These are phyloP conservation scores for Lagria hirta DNA, from an alignment of 2,888 invertebrate genomes.

Conservation along the genomic window DNA sequence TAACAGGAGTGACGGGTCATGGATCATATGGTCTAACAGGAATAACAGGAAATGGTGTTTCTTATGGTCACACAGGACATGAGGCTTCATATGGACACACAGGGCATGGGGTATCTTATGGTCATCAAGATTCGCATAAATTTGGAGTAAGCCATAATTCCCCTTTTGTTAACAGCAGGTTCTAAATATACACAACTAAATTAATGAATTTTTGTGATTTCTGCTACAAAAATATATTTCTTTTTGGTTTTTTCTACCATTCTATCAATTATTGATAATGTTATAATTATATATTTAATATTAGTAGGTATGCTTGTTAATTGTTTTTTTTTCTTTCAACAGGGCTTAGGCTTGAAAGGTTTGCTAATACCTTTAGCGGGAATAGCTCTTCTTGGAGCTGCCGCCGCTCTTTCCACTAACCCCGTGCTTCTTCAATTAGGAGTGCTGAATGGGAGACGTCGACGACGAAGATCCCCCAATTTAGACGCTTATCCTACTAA, in stretches of 20 bases:
- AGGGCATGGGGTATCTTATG: slow-evolving; percentile 9
- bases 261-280: too few relatives aligned
- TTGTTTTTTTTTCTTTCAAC: slow-evolving; percentile 34
- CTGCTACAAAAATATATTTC: too few relatives aligned
- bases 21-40: slow-evolving; percentile 1
- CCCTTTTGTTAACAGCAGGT: too few relatives aligned
- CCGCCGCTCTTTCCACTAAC: slow-evolving; percentile 78
- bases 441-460: slow-evolving; percentile 65
- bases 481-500: slow-evolving; percentile 3
- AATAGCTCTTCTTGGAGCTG: slow-evolving; percentile 73
- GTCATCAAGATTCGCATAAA: too few relatives aligned
- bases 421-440: slow-evolving; percentile 78
- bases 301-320: slow-evolving; percentile 2
- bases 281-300: too few relatives aligned
- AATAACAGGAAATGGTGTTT: background rate
- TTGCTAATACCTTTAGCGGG: slow-evolving; percentile 74
- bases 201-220: too few relatives aligned
- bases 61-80: slow-evolving; percentile 2
- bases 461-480: slow-evolving; percentile 46
- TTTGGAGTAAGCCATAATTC: too few relatives aligned
- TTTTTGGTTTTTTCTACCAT: too few relatives aligned
- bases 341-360: slow-evolving; percentile 64
- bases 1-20: too few relatives aligned
- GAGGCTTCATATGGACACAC: slow-evolving; percentile 3
- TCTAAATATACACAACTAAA: too few relatives aligned